Percentiles rank a stretch among this genome's conserved stretches.
These are phyloP conservation scores for Lethrus apterus DNA, from an alignment of 1,140 invertebrate genomes.

Conservation along the genomic window DNA sequence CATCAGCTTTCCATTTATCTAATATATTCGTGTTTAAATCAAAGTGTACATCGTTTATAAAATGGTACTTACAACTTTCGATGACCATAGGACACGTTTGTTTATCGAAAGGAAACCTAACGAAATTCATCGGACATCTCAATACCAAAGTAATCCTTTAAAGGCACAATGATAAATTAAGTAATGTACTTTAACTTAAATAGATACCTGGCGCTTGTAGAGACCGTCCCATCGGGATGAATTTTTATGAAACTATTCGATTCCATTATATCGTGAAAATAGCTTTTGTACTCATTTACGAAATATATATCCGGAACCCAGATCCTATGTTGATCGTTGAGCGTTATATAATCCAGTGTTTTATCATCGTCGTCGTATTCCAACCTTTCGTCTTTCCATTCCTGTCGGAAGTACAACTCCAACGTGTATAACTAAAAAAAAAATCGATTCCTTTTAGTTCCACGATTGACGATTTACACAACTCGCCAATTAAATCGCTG, in stretches of 20 bases:
- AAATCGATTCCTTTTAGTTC: no score
- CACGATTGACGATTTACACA: no score
- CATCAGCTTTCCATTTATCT: slow-evolving; percentile 9
- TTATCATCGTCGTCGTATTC: not conserved
- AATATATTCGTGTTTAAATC: not conserved
- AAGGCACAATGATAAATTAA: not conserved
- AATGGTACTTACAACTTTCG: slow-evolving; percentile 6
- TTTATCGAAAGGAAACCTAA: not conserved
- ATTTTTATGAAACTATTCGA: slow-evolving; percentile 7
- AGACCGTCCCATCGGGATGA: slow-evolving; percentile 7
- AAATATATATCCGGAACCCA: slow-evolving; percentile 8
- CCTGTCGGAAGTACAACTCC: slow-evolving; percentile 5
- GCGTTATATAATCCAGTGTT: not conserved
- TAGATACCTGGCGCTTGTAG: slow-evolving; percentile 6
- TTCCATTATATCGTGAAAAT: slow-evolving; percentile 7
- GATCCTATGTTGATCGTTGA: not conserved
- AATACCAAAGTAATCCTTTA: slow-evolving; percentile 3
- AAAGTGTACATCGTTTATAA: not conserved
- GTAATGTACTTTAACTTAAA: not conserved
- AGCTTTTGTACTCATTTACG: slow-evolving; percentile 1
- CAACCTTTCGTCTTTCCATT: slow-evolving; percentile 4
- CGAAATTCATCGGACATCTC: slow-evolving; percentile 6
- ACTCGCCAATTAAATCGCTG: no score
- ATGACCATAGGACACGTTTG: not conserved
- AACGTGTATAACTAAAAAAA: slow-evolving; percentile 3